A percentile compares a stretch with the other conserved stretches of the same genome.
Conservation (phyloP, 1,140 invertebrate species). For the Littorina saxatilis region DNA sequence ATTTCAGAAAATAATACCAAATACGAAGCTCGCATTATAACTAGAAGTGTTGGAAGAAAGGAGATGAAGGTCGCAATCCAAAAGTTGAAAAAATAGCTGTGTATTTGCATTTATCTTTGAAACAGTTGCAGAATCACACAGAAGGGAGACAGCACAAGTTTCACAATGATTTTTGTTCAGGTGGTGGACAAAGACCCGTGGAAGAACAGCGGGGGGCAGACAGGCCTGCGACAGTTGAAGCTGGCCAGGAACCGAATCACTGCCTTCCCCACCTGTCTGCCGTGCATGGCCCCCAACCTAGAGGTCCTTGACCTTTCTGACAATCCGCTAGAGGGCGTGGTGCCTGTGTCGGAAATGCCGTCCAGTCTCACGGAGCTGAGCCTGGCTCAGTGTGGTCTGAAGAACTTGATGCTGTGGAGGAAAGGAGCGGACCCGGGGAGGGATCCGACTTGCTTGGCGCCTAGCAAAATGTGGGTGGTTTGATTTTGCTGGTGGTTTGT, state of each 20-base stretch:
- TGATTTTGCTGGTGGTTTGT: neutral
- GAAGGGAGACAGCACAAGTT: no score
- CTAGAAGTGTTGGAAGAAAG: no score
- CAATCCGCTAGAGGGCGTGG: constrained; percentile 86
- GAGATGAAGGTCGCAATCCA: no score
- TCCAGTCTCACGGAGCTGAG: constrained; percentile 92
- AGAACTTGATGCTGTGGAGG: constrained; percentile 42
- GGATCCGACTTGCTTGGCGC: constrained; percentile 38
- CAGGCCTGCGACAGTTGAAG: constrained; percentile 80
- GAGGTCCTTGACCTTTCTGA: constrained; percentile 94
- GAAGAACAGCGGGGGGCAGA: constrained; percentile 32
- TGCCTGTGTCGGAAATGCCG: constrained; percentile 93
- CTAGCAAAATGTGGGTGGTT: constrained; percentile 28
- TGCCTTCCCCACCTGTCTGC: constrained; percentile 88
- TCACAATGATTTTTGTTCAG: neutral
- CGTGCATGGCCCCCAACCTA: constrained; percentile 91
- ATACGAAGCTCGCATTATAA: no score
- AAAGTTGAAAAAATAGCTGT: no score
- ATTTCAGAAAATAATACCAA: no score
- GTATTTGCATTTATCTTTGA: no score
- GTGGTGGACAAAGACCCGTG: constrained; percentile 43
- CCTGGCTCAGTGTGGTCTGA: constrained; percentile 79
- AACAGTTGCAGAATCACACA: no score
- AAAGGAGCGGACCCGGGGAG: neutral
- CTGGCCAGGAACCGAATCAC: constrained; percentile 94